These are phyloP conservation scores for Mormyrus hasselquistii DNA, from an alignment of 2,797 vertebrate species.

Conservation along the genomic window DNA sequence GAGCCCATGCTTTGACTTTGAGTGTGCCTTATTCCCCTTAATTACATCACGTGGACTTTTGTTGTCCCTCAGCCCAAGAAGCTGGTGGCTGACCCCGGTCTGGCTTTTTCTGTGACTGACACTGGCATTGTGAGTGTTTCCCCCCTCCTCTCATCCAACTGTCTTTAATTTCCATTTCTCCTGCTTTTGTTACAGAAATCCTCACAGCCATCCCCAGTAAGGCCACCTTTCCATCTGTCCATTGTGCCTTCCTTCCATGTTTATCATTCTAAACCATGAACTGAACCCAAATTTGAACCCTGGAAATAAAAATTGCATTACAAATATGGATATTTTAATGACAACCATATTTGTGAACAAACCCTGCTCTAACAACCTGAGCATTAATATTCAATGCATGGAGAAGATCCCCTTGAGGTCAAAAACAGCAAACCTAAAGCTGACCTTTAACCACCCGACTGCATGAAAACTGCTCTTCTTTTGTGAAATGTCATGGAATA, in stretches of 20 bases:
- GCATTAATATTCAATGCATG: neutral
- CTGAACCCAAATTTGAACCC: neutral
- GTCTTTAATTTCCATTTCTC: neutral
- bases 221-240: neutral
- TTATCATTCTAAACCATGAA: neutral
- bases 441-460: neutral
- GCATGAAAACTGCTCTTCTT: neutral
- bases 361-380: neutral
- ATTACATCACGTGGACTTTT: neutral
- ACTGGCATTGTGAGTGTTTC: neutral
- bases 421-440: neutral
- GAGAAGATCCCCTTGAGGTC: neutral
- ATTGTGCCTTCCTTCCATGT: neutral
- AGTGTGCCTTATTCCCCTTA: neutral
- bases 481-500: slow-evolving; percentile 7
- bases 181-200: neutral
- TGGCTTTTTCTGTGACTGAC: neutral
- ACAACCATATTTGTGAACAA: neutral
- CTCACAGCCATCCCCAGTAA: neutral
- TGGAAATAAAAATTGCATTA: neutral
- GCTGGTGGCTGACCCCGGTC: neutral
- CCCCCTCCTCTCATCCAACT: neutral
- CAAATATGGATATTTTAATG: neutral
- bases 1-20: neutral
- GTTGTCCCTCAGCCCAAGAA: neutral